Evolutionary conservation across 2,888 invertebrate genomes (phyloP).

Genomic region (Lordiphosa fenestrarum): DNA sequence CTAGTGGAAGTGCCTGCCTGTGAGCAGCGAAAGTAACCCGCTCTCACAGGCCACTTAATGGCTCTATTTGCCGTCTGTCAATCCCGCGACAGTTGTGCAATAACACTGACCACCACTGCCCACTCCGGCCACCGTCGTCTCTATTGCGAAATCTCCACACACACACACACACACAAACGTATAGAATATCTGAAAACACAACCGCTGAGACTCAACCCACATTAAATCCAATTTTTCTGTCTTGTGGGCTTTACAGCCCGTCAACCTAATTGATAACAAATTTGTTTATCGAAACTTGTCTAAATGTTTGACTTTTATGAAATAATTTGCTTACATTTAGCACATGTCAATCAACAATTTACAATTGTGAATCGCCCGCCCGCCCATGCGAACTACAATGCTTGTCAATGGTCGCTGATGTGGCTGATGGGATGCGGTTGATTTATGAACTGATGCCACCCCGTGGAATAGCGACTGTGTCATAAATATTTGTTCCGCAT

Average conservation of each 20-base stretch:
- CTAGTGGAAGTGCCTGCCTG: conserved; percentile 20
- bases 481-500: conserved; percentile 52
- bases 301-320: conserved; percentile 42
- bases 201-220: conserved; percentile 26
- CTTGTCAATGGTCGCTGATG: conserved; percentile 1
- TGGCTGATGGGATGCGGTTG: conserved; percentile 10
- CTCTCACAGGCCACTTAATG: conserved; percentile 51
- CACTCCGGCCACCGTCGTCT: neutral
- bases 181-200: conserved; percentile 50
- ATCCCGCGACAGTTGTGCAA: conserved; percentile 59
- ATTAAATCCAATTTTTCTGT: conserved; percentile 28
- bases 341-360: conserved; percentile 63
- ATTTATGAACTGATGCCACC: conserved; percentile 19
- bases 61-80: conserved; percentile 54
- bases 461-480: conserved; percentile 9
- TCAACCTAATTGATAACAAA: conserved; percentile 59
- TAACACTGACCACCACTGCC: conserved; percentile 12
- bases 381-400: neutral
- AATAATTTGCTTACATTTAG: conserved; percentile 70
- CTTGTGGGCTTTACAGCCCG: conserved; percentile 22
- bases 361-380: neutral
- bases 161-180: conserved; percentile 62
- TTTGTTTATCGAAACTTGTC: conserved; percentile 53
- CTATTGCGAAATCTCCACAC: conserved; percentile 39
- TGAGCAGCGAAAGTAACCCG: conserved; percentile 63